Conservation (phyloP, 1,140 invertebrate species). For the Drosophila sechellia region DNA sequence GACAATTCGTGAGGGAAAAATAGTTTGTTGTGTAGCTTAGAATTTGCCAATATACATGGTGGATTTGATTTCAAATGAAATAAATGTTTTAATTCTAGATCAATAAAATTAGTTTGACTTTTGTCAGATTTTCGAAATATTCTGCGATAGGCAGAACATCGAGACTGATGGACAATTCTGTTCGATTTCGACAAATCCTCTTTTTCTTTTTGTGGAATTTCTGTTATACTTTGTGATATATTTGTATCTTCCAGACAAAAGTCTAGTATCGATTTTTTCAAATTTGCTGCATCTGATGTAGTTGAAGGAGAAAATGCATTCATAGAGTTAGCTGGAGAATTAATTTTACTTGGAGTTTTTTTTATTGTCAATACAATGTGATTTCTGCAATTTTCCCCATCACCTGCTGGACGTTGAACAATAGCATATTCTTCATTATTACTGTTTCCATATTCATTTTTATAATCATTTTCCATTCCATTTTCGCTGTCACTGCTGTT, state of each 20-base stretch:
- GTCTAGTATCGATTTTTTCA: not conserved
- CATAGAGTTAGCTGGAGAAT: slow-evolving; percentile 61
- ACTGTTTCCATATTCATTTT: slow-evolving; percentile 33
- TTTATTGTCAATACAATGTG: slow-evolving; percentile 81
- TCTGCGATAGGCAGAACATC: slow-evolving; percentile 16
- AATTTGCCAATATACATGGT: not conserved
- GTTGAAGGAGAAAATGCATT: slow-evolving; percentile 40
- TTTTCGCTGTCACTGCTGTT: slow-evolving; percentile 45
- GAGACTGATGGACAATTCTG: not conserved
- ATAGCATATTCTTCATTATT: slow-evolving; percentile 63
- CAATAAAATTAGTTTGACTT: slow-evolving; percentile 19
- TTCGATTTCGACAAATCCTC: not conserved
- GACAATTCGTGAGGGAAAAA: slow-evolving; percentile 68
- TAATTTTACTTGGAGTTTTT: slow-evolving; percentile 77
- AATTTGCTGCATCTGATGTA: not conserved
- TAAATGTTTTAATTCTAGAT: slow-evolving; percentile 55
- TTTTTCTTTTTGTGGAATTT: not conserved
- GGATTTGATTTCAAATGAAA: slow-evolving; percentile 25
- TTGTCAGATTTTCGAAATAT: not conserved
- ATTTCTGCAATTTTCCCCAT: slow-evolving; percentile 25
- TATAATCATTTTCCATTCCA: slow-evolving; percentile 27
- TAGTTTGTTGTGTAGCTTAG: slow-evolving; percentile 59
- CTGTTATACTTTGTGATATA: not conserved
- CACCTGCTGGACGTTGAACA: slow-evolving; percentile 41
- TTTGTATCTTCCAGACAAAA: not conserved